Evolutionary conservation across 1,140 invertebrate species (phyloP).

Genomic region (Cotesia vestalis): DNA sequence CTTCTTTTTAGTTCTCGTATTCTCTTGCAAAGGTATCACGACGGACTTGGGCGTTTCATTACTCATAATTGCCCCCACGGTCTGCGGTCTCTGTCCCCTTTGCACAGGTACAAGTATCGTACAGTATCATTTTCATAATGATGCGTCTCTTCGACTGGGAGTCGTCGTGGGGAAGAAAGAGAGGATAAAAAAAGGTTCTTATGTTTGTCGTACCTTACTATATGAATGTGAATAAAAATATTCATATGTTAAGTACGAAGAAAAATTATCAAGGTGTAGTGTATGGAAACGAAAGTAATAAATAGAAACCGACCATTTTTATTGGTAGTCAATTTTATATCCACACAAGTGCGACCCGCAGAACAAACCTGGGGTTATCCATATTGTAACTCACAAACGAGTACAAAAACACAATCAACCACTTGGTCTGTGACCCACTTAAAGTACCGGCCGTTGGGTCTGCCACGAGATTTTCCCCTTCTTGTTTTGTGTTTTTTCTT

Average conservation of each 20-base stretch:
- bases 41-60: conserved; percentile 58
- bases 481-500: conserved; percentile 4
- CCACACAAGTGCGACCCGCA: neutral
- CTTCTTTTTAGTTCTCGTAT: conserved; percentile 31
- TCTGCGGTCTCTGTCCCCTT: conserved; percentile 58
- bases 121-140: conserved; percentile 66
- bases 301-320: conserved; percentile 11
- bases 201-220: too few relatives aligned
- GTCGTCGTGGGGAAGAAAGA: conserved; percentile 26
- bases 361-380: conserved; percentile 4
- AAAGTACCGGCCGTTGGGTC: conserved; percentile 30
- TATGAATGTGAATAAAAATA: too few relatives aligned
- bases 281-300: conserved; percentile 16
- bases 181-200: conserved; percentile 1
- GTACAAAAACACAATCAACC: conserved; percentile 32
- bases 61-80: conserved; percentile 60
- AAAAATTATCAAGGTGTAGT: neutral
- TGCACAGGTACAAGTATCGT: conserved; percentile 42
- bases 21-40: neutral
- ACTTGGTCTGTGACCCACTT: conserved; percentile 35
- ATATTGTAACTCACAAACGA: too few relatives aligned
- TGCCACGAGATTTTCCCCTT: conserved; percentile 9
- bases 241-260: neutral
- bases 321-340: conserved; percentile 6
- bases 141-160: conserved; percentile 47